Percentiles rank a stretch among this genome's conserved stretches.
phyloP scores from a whole-genome alignment of 2,888 invertebrate genomes.

The Clusia tigrina region DNA sequence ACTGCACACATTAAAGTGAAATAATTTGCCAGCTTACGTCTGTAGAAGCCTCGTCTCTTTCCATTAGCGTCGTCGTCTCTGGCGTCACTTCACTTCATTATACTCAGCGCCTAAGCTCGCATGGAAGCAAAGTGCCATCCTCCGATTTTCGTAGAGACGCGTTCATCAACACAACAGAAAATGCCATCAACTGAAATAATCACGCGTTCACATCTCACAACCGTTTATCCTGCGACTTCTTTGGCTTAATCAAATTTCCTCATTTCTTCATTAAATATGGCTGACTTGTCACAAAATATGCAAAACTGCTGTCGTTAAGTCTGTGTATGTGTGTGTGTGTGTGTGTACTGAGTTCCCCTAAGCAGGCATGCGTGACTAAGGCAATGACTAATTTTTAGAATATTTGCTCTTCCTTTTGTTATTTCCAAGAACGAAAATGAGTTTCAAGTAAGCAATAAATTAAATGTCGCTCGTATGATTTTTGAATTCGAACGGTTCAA shows the following conservation, averaged over 20 bases:
- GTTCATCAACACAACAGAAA: no score
- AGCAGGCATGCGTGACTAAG: neutral
- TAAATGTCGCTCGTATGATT: constrained; percentile 8
- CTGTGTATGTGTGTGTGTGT: constrained; percentile 37
- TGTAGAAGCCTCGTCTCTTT: no score
- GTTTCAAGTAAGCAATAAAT: neutral
- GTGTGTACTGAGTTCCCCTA: neutral
- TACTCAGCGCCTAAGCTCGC: no score
- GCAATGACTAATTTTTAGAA: neutral
- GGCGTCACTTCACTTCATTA: no score
- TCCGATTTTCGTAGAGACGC: no score
- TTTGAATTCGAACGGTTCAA: no score
- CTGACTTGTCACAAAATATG: constrained; percentile 49
- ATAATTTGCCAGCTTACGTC: no score
- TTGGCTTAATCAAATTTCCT: constrained; percentile 47
- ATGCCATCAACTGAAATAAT: no score
- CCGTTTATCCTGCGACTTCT: neutral
- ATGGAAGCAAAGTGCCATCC: no score
- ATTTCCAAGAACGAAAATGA: neutral
- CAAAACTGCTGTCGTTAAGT: constrained; percentile 52
- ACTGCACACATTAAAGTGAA: no score
- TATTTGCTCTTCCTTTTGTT: neutral
- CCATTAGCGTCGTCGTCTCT: no score
- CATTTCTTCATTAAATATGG: constrained; percentile 54
- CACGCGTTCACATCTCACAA: neutral